Conservation (phyloP, 2,113 vertebrate species). For the Struthidea cinerea region DNA sequence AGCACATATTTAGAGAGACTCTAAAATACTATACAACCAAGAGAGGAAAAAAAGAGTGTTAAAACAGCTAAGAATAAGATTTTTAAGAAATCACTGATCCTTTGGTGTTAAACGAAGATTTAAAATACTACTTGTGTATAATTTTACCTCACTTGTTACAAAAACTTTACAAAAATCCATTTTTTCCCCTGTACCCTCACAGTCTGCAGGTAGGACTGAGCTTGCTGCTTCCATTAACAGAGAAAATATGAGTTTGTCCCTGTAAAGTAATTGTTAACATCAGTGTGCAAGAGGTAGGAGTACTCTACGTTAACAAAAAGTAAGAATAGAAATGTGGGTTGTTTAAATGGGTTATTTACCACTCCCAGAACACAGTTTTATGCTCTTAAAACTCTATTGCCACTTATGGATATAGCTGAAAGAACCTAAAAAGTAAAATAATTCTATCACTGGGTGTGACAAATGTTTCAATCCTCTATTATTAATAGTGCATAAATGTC, state of each 20-base stretch:
- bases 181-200: background rate
- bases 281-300: background rate
- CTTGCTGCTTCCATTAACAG: background rate
- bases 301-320: background rate
- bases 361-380: background rate
- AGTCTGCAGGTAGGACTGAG: background rate
- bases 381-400: background rate
- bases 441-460: background rate
- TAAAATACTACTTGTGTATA: background rate
- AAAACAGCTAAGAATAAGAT: background rate
- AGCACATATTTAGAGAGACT: background rate
- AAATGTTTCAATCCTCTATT: background rate
- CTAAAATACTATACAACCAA: background rate
- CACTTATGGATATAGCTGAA: background rate
- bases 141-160: background rate
- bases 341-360: background rate
- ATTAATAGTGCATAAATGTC: background rate
- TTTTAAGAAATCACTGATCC: background rate
- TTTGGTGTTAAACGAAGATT: background rate
- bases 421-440: background rate
- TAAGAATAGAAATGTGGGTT: background rate
- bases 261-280: background rate
- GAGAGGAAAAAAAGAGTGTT: background rate
- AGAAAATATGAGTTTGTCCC: background rate
- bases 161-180: background rate